Evolutionary conservation across 2,113 vertebrate genomes (phyloP), one percentile per base, ranked within the genome.

Genomic region (Oreochromis aureus): DNA sequence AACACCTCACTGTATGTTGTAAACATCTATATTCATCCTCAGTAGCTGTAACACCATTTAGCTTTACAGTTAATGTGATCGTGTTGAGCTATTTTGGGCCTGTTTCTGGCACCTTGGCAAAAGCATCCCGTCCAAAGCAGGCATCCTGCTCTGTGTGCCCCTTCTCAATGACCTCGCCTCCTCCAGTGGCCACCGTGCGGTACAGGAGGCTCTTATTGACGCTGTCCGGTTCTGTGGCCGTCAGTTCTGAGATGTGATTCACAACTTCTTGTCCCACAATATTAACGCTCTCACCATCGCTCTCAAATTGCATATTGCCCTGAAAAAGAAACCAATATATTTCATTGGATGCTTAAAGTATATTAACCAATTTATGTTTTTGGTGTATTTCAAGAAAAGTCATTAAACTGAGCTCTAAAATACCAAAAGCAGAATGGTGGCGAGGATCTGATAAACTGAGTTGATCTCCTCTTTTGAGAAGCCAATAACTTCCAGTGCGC

Each of bases 151-250:
- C 91, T 0, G 95, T 96, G 95, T 99, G 97, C 1, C 96, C 97
- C 88, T 98, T 99, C 83, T 97, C 96, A 3, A 99, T 99, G 87
- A 99, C 95, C 6, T 99, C 98, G 0, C 98, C 96, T 0, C 98
- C 97, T 2, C 98, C 98, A 0, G 98, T 96, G 13, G 98, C 98
- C 92, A 99, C 97, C 0, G 97, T 98, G 10, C 98, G 97, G 82
- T 92, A 96, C 82, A 99, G 96, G 58, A 99, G 95, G 0, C 96
- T 94, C 89, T 93, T 97, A 2, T 48, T 81, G 79, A 97, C 95
- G 1, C 63, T 80, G 0, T 94, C 96, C 0, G 89, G 59, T 0
- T 96, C 92, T 0, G 98, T 97, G 86, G 86, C 79, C 0, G 95
- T 98, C 94, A 98, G 93, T 82, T 97, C 83, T 0, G 98, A 93